Percentiles rank a stretch among this genome's conserved stretches.
Conservation (phyloP, 1,140 invertebrate genomes). For the Drosophila sp. region DNA sequence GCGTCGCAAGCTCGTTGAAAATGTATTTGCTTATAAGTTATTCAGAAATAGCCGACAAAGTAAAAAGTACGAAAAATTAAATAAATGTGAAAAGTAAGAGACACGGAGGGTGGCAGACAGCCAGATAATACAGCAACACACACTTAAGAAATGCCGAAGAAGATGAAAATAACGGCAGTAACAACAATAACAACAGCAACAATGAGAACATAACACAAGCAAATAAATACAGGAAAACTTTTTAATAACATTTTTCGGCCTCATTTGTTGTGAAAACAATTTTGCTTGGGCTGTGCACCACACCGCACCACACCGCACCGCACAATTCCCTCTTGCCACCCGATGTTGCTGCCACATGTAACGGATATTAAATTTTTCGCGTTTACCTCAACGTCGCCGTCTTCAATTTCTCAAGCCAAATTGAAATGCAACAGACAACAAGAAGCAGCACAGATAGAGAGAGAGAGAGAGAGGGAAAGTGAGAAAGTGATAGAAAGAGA, state of each 20-base stretch:
- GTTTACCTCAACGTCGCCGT: slow-evolving; percentile 66
- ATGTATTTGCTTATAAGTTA: slow-evolving; percentile 61
- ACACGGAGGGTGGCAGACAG: slow-evolving; percentile 8
- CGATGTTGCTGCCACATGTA: slow-evolving; percentile 52
- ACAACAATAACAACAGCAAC: slow-evolving; percentile 24
- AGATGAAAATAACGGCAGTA: slow-evolving; percentile 40
- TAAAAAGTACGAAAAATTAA: slow-evolving; percentile 76
- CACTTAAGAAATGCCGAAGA: slow-evolving; percentile 49
- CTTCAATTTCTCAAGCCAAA: slow-evolving; percentile 59
- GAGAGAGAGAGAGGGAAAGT: neutral
- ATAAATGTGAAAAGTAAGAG: slow-evolving; percentile 78
- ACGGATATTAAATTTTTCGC: slow-evolving; percentile 82
- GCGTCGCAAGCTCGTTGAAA: slow-evolving; percentile 1
- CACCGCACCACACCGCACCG: neutral
- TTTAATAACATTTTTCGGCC: slow-evolving; percentile 83
- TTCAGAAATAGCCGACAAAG: slow-evolving; percentile 67
- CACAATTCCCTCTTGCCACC: slow-evolving; percentile 16
- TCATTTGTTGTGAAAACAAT: slow-evolving; percentile 83
- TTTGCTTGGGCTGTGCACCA: slow-evolving; percentile 55
- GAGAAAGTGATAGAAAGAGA: neutral
- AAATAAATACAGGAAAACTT: slow-evolving; percentile 78
- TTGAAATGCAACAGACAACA: slow-evolving; percentile 51
- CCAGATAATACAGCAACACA: slow-evolving; percentile 49
- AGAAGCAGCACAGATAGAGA: neutral
- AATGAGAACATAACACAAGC: slow-evolving; percentile 43